A percentile compares a stretch with the other conserved stretches of the same genome.
phyloP scores from a whole-genome alignment of 2,888 invertebrate genomes.

The Nematopogon swammerdamellus region DNA sequence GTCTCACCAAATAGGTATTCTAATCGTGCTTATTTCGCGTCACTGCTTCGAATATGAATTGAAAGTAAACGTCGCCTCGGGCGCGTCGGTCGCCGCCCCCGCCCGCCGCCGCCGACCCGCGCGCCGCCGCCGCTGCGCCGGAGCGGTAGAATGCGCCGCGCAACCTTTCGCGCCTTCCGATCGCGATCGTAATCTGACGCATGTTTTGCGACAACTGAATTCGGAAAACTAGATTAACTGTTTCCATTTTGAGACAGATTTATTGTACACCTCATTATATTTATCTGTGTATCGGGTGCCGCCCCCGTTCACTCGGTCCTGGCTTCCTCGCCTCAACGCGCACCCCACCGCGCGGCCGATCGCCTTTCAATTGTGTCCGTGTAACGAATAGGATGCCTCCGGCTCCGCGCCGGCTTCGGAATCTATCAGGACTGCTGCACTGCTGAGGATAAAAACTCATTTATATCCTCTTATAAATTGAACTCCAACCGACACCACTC shows the following conservation, averaged over 20 bases:
- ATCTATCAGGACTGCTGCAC: neutral
- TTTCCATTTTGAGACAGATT: neutral
- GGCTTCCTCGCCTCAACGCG: too few species aligned
- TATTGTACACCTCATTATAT: neutral
- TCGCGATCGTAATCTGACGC: too few species aligned
- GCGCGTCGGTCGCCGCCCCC: too few species aligned
- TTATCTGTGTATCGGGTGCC: neutral
- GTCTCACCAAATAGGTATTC: too few species aligned
- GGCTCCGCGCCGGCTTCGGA: neutral
- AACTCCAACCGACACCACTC: too few species aligned
- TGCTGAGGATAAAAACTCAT: neutral
- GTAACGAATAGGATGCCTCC: neutral
- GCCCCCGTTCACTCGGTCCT: too few species aligned
- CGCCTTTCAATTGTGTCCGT: neutral
- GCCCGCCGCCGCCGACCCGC: neutral
- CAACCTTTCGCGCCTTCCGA: neutral
- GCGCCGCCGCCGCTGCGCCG: neutral
- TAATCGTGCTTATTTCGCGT: too few species aligned
- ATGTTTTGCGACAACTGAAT: neutral
- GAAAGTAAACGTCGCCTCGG: too few species aligned
- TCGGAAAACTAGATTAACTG: neutral
- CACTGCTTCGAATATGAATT: too few species aligned
- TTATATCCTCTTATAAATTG: neutral
- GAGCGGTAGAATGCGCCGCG: too few species aligned
- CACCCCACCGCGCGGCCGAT: neutral